Evolutionary conservation across 64 coral and sea anemone species (phyloP).

Genomic region (Stichodactyla helianthus): DNA sequence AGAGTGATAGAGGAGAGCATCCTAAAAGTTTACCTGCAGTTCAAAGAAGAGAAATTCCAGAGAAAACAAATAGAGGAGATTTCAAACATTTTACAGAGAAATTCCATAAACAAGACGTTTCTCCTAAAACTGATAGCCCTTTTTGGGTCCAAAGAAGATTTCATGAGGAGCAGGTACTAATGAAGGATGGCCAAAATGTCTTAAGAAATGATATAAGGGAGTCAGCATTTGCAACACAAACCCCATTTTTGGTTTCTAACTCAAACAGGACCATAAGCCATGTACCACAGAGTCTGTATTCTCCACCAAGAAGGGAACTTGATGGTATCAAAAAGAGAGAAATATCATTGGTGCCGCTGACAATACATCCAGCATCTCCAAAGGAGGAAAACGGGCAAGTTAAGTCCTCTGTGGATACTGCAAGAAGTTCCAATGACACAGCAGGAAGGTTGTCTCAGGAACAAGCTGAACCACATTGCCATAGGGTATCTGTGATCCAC

Average conservation of each 20-base stretch:
- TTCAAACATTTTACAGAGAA: background rate
- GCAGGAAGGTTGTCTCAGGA: background rate
- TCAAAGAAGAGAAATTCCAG: background rate
- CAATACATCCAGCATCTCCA: background rate
- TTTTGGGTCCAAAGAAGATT: background rate
- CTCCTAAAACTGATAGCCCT: background rate
- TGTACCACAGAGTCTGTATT: background rate
- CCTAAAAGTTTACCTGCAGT: background rate
- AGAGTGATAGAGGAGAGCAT: background rate
- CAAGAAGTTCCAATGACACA: background rate
- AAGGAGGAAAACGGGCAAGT: background rate
- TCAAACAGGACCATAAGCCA: background rate
- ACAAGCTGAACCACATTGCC: constrained; percentile 19
- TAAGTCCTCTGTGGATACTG: background rate
- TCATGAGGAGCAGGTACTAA: background rate
- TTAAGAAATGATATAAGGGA: background rate
- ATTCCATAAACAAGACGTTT: background rate
- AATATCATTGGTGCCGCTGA: background rate
- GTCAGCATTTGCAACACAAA: background rate
- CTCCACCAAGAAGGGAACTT: background rate
- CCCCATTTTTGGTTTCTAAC: background rate
- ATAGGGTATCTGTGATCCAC: constrained; percentile 81
- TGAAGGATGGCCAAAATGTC: background rate
- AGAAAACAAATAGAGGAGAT: background rate
- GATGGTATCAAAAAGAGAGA: background rate